phyloP scores from a whole-genome alignment of 2,113 vertebrate species.

The Solea solea region DNA sequence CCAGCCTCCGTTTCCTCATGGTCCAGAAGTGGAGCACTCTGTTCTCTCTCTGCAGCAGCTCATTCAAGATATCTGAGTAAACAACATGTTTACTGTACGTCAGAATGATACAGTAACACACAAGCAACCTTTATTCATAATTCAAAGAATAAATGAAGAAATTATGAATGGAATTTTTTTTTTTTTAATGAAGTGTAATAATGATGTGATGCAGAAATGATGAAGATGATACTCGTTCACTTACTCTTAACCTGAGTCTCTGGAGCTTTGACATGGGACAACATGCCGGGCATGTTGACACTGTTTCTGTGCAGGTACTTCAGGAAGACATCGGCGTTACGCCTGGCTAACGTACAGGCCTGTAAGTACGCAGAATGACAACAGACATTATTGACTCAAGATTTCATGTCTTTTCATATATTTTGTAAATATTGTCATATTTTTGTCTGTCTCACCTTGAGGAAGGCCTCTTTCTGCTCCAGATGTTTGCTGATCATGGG shows the following conservation, averaged over 20 bases:
- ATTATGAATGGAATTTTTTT: background rate
- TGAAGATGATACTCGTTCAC: slow-evolving; percentile 49
- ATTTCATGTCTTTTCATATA: no score
- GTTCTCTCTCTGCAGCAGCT: slow-evolving; percentile 97
- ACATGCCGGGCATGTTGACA: slow-evolving; percentile 98
- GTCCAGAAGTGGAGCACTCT: slow-evolving; percentile 98
- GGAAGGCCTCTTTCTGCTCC: slow-evolving; percentile 97
- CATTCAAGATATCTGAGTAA: slow-evolving; percentile 93
- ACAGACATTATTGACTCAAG: background rate
- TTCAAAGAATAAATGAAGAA: background rate
- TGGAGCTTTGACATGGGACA: slow-evolving; percentile 96
- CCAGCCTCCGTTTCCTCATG: slow-evolving; percentile 95
- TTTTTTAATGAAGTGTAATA: no score
- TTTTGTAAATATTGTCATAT: no score
- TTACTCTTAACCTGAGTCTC: slow-evolving; percentile 99
- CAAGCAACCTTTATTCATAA: background rate
- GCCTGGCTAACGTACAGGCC: slow-evolving; percentile 95
- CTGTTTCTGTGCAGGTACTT: slow-evolving; percentile 99
- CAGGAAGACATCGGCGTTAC: slow-evolving; percentile 98
- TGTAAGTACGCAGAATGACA: slow-evolving; percentile 54
- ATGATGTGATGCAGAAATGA: slow-evolving; percentile 3
- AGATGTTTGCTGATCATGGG: slow-evolving; percentile 99
- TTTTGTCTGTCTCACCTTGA: slow-evolving; percentile 84
- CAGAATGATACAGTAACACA: background rate
- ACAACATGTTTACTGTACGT: background rate